phyloP scores from a whole-genome alignment of 1,140 invertebrate species.

The Mylabris phalerata region DNA sequence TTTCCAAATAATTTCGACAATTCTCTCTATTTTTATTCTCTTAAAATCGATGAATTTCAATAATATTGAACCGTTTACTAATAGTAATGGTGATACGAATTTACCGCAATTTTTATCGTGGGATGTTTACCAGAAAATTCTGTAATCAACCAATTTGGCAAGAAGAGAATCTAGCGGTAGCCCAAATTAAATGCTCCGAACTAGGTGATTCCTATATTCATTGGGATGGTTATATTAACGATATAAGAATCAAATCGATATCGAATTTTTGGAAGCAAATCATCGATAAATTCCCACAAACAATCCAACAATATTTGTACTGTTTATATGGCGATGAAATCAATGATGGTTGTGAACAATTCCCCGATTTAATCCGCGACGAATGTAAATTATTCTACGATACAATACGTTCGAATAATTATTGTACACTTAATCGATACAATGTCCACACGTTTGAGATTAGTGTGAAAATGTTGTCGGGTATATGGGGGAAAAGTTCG shows the following conservation, averaged over 20 bases:
- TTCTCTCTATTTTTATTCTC: constrained; percentile 33
- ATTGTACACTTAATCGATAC: constrained; percentile 62
- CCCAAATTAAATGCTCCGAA: constrained; percentile 62
- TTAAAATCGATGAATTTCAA: constrained; percentile 15
- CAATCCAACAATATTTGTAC: constrained; percentile 51
- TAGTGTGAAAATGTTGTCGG: constrained; percentile 58
- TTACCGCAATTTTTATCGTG: constrained; percentile 40
- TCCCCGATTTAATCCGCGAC: constrained; percentile 43
- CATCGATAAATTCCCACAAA: constrained; percentile 52
- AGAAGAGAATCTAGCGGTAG: constrained; percentile 55
- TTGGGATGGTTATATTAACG: constrained; percentile 67
- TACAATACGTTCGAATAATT: constrained; percentile 46
- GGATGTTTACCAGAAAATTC: constrained; percentile 65
- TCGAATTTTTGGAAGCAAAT: constrained; percentile 54
- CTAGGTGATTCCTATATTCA: constrained; percentile 56
- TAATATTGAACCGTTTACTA: neutral
- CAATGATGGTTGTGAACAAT: constrained; percentile 45
- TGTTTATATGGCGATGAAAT: constrained; percentile 64
- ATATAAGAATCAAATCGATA: constrained; percentile 55
- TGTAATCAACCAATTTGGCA: constrained; percentile 64
- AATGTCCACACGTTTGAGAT: constrained; percentile 57
- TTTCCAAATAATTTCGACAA: constrained; percentile 45
- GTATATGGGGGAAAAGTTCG: constrained; percentile 54
- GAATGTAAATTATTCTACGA: constrained; percentile 50
- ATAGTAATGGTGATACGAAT: constrained; percentile 4